Percentiles rank a stretch among this genome's conserved stretches.
These are phyloP conservation scores for Shinisaurus crocodilurus DNA, from an alignment of 2,113 vertebrate species.

Conservation along the genomic window DNA sequence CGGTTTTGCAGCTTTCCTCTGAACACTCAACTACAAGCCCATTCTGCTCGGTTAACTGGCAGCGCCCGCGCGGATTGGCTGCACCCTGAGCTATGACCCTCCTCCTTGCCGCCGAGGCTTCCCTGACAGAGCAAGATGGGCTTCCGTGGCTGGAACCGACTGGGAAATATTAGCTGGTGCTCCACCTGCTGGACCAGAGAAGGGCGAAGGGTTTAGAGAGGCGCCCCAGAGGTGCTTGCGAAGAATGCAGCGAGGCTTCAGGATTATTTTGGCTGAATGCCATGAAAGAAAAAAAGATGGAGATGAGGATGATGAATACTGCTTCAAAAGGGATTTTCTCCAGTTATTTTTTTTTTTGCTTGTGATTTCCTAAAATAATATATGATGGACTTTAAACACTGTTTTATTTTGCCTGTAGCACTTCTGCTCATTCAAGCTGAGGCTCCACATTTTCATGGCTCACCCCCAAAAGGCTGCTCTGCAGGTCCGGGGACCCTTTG, in stretches of 20 bases:
- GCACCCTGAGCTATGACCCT: slow-evolving; percentile 71
- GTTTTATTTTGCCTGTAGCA: background rate
- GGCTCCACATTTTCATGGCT: too few species aligned
- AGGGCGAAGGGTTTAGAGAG: slow-evolving; percentile 50
- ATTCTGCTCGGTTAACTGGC: slow-evolving; percentile 80
- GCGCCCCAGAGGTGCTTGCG: background rate
- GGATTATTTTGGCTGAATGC: background rate
- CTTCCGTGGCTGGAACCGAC: slow-evolving; percentile 50
- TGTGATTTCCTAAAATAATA: too few species aligned
- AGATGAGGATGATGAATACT: background rate
- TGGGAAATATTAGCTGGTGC: slow-evolving; percentile 60
- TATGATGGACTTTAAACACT: background rate
- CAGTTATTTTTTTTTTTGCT: background rate
- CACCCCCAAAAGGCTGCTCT: too few species aligned
- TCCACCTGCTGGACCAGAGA: slow-evolving; percentile 73
- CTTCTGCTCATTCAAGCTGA: too few species aligned
- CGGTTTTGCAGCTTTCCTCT: slow-evolving; percentile 74
- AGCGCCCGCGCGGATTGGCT: slow-evolving; percentile 79
- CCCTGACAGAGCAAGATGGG: slow-evolving; percentile 65
- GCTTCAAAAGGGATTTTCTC: background rate
- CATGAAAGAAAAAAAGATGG: background rate
- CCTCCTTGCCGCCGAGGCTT: slow-evolving; percentile 71
- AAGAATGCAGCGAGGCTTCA: background rate
- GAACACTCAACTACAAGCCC: slow-evolving; percentile 78
- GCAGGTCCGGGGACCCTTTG: too few species aligned